These are phyloP conservation scores for Aquatica leii DNA, from an alignment of 2,888 invertebrate genomes.

Conservation along the genomic window DNA sequence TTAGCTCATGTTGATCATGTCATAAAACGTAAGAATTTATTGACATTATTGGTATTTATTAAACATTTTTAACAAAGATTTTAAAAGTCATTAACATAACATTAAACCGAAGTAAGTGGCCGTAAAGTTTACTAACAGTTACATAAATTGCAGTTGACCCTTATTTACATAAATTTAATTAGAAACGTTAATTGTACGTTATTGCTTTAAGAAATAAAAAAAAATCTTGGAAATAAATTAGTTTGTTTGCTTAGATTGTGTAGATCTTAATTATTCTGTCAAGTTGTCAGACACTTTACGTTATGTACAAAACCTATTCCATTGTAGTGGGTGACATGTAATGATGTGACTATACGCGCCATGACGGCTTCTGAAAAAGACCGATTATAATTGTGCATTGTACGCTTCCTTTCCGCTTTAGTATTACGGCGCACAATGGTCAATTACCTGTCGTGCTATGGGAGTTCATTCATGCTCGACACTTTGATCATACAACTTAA, in stretches of 20 bases:
- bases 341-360: constrained; percentile 54
- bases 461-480: constrained; percentile 48
- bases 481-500: constrained; percentile 44
- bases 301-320: constrained; percentile 48
- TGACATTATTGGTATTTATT: constrained; percentile 6
- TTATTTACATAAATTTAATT: constrained; percentile 6
- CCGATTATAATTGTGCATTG: constrained; percentile 58
- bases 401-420: constrained; percentile 55
- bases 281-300: constrained; percentile 55
- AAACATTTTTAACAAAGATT: too few species aligned
- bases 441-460: constrained; percentile 59
- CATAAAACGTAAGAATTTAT: constrained; percentile 40
- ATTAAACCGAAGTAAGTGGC: too few species aligned
- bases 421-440: constrained; percentile 56
- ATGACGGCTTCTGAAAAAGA: constrained; percentile 56
- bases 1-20: constrained; percentile 57
- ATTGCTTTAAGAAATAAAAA: neutral
- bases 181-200: neutral
- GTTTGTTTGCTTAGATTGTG: constrained; percentile 55
- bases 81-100: too few species aligned
- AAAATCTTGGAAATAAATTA: constrained; percentile 43
- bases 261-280: constrained; percentile 58
- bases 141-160: too few species aligned
- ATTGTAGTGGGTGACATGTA: constrained; percentile 53
- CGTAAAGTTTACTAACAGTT: too few species aligned